These are phyloP conservation scores for Eubucco bourcierii DNA, from an alignment of 2,113 vertebrate genomes.

Conservation along the genomic window DNA sequence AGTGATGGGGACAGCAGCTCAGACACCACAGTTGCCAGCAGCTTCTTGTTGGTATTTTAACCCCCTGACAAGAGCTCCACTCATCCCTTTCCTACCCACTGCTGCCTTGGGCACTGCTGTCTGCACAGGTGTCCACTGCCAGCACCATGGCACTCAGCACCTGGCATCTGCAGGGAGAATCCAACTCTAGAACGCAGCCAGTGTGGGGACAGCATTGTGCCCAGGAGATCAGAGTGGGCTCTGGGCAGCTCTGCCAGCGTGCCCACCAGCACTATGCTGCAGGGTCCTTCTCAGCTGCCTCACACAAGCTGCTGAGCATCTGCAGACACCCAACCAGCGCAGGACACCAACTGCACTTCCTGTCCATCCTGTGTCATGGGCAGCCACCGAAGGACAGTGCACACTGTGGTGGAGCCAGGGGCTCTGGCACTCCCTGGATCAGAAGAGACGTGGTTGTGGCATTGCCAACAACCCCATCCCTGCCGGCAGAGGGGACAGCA, in stretches of 20 bases:
- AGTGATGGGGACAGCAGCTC: neutral
- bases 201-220: neutral
- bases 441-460: no score
- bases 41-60: neutral
- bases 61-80: neutral
- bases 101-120: neutral
- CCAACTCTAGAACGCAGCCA: neutral
- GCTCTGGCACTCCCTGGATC: no score
- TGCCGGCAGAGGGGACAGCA: neutral
- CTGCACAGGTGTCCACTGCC: neutral
- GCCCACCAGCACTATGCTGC: neutral
- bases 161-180: neutral
- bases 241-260: neutral
- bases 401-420: no score
- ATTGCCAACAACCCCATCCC: neutral
- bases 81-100: neutral
- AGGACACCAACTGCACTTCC: neutral
- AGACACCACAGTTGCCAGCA: neutral
- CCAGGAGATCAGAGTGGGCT: neutral
- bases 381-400: neutral
- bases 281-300: neutral
- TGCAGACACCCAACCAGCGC: neutral
- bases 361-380: accelerated
- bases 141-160: neutral
- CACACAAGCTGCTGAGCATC: neutral